Percentiles rank a stretch among this genome's conserved stretches.
Evolutionary conservation across 2,888 invertebrate species (phyloP).

Genomic region (Chironomus tentans): DNA sequence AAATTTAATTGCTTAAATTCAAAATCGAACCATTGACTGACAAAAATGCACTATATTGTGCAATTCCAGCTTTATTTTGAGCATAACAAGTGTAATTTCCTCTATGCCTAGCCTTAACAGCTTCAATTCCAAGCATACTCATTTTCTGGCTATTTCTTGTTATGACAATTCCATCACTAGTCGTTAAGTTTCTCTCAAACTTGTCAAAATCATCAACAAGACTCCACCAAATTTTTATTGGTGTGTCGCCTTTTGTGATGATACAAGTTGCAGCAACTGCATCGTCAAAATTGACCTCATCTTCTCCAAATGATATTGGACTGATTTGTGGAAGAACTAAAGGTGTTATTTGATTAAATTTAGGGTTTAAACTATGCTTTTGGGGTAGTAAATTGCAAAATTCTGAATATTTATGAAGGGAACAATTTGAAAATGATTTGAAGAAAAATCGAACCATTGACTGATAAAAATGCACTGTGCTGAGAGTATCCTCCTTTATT

Average conservation of each 20-base stretch:
- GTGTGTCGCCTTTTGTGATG: slow-evolving; percentile 70
- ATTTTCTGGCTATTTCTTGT: slow-evolving; percentile 52
- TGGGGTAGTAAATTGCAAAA: slow-evolving; percentile 42
- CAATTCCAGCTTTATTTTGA: slow-evolving; percentile 52
- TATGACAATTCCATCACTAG: slow-evolving; percentile 48
- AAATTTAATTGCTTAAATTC: too few species aligned
- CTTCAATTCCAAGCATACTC: slow-evolving; percentile 53
- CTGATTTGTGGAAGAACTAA: slow-evolving; percentile 63
- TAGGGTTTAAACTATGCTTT: too few species aligned
- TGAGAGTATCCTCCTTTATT: slow-evolving; percentile 60
- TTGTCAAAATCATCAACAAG: slow-evolving; percentile 48
- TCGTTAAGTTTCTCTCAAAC: slow-evolving; percentile 36
- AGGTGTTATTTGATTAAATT: too few species aligned
- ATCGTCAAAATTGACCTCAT: slow-evolving; percentile 68
- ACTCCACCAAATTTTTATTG: slow-evolving; percentile 66
- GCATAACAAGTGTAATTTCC: slow-evolving; percentile 54
- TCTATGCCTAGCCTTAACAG: slow-evolving; percentile 50
- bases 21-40: slow-evolving; percentile 47
- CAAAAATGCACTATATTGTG: slow-evolving; percentile 47
- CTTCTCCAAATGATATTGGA: slow-evolving; percentile 68
- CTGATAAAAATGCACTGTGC: slow-evolving; percentile 58
- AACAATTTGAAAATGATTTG: too few species aligned
- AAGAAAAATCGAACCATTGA: slow-evolving; percentile 62
- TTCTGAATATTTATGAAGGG: too few species aligned
- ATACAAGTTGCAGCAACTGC: slow-evolving; percentile 65